phyloP scores from a whole-genome alignment of 2,888 invertebrate genomes.

The Platycheirus rosarum region DNA sequence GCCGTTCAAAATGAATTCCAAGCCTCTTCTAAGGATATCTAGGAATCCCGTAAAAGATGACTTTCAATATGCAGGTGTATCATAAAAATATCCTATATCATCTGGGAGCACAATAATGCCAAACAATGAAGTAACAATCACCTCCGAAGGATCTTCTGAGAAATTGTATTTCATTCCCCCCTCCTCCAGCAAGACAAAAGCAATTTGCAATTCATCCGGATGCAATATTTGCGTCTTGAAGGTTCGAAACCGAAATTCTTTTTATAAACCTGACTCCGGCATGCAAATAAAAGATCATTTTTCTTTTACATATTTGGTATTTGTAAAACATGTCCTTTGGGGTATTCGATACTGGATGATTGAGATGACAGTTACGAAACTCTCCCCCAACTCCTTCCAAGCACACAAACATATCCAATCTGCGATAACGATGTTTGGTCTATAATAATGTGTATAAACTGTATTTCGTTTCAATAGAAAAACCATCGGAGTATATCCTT shows the following conservation, averaged over 20 bases:
- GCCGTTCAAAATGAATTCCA: too few species aligned
- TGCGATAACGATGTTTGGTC: conserved; percentile 52
- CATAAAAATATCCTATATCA: not conserved
- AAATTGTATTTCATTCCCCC: conserved; percentile 23
- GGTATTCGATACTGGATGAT: conserved; percentile 41
- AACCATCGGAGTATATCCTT: not conserved
- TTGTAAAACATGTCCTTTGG: conserved; percentile 19
- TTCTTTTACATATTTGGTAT: not conserved
- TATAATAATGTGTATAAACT: not conserved
- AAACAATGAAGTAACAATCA: conserved; percentile 39
- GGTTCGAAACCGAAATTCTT: not conserved
- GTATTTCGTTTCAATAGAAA: not conserved
- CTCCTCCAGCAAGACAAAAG: not conserved
- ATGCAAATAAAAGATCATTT: conserved; percentile 2
- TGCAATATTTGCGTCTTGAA: conserved; percentile 38
- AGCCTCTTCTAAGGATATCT: not conserved
- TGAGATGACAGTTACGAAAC: conserved; percentile 51
- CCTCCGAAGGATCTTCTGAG: conserved; percentile 37
- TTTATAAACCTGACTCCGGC: not conserved
- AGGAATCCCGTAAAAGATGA: not conserved
- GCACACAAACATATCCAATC: conserved; percentile 31
- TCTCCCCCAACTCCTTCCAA: not conserved
- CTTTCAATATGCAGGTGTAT: not conserved
- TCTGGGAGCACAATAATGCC: conserved; percentile 4
- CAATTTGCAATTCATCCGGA: conserved; percentile 16